phyloP scores from a whole-genome alignment of 2,113 vertebrate species.

The Calypte anna region DNA sequence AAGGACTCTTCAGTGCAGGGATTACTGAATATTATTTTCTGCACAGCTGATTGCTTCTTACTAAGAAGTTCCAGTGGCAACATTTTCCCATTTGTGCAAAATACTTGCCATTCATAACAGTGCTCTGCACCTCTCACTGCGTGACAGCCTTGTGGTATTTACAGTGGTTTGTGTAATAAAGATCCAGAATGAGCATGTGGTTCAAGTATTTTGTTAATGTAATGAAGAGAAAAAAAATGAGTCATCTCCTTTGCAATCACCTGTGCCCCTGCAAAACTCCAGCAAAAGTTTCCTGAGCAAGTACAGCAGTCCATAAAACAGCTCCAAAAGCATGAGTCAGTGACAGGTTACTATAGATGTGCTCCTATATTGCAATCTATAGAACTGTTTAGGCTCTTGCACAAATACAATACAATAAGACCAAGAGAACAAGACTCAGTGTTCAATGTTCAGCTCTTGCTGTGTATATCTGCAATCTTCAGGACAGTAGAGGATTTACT shows the following conservation, averaged over 20 bases:
- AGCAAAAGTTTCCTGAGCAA: not conserved
- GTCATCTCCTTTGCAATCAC: not conserved
- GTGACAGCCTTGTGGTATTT: not conserved
- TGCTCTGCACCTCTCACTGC: not conserved
- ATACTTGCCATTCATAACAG: not conserved
- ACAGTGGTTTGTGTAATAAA: not conserved
- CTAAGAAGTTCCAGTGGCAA: not conserved
- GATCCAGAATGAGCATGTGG: not conserved
- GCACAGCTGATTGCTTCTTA: not conserved
- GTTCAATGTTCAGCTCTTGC: not conserved
- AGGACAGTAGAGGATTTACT: not conserved
- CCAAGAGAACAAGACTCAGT: not conserved
- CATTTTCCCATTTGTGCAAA: not conserved
- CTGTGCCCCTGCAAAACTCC: not conserved
- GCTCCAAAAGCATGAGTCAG: not conserved
- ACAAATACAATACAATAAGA: not conserved
- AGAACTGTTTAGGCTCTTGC: not conserved
- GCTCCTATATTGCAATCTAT: not conserved
- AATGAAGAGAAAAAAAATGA: not conserved
- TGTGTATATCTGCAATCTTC: not conserved
- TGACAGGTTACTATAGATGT: not conserved
- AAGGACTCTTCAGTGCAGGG: not conserved
- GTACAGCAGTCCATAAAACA: not conserved
- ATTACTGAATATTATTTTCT: not conserved
- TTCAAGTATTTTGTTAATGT: not conserved